These are phyloP conservation scores for Pheosia gnoma DNA, from an alignment of 2,888 invertebrate genomes.

Conservation along the genomic window DNA sequence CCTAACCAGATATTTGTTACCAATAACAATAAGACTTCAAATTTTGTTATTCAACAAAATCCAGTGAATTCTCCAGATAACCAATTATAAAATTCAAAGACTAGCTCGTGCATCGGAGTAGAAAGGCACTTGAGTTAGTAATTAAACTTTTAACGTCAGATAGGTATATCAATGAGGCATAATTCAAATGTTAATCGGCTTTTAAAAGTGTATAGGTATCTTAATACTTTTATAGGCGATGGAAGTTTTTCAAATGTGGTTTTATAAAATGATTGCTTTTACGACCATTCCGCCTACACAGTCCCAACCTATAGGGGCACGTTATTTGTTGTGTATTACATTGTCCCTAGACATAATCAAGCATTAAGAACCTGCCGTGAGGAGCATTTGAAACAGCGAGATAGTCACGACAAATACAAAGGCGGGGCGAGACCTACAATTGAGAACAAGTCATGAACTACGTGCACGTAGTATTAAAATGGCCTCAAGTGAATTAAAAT, in stretches of 20 bases:
- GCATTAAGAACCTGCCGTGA: conserved; percentile 10
- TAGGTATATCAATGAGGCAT: too few relatives aligned
- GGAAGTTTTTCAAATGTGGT: too few relatives aligned
- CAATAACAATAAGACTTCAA: conserved; percentile 15
- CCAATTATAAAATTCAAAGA: too few relatives aligned
- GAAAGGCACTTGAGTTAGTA: too few relatives aligned
- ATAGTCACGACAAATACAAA: conserved; percentile 4
- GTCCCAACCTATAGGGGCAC: not conserved
- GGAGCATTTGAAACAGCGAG: conserved; percentile 12
- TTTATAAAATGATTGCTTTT: too few relatives aligned
- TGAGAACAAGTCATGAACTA: conserved; percentile 6
- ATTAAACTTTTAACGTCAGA: too few relatives aligned
- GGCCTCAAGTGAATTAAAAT: conserved; percentile 34
- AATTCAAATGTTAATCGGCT: too few relatives aligned
- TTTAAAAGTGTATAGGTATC: too few relatives aligned
- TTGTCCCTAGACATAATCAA: conserved; percentile 15
- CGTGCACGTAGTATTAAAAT: conserved; percentile 20
- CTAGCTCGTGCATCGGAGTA: too few relatives aligned
- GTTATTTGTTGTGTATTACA: not conserved
- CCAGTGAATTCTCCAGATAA: too few relatives aligned
- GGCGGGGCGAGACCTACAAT: not conserved
- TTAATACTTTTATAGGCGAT: too few relatives aligned
- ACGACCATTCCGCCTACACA: too few relatives aligned
- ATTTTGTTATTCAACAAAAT: not conserved
- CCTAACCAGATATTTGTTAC: conserved; percentile 15